Conservation (phyloP, 2,113 vertebrate genomes). For the Hassar affinis region DNA sequence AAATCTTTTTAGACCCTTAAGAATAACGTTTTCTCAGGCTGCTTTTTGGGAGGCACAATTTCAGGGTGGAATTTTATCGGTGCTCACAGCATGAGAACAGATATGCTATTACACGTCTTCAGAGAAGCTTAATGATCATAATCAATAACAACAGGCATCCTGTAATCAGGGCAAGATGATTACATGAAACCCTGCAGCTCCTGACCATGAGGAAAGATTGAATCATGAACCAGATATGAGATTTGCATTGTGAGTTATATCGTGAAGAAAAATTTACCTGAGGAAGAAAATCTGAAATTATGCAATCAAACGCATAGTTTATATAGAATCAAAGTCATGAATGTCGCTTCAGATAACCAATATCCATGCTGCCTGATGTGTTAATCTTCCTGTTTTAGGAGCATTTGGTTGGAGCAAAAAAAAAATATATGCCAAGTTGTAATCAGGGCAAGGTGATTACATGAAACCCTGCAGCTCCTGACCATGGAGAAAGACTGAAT, state of each 20-base stretch:
- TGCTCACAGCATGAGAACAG: slow-evolving; percentile 12
- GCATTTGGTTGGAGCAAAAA: background rate
- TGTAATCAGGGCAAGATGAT: slow-evolving; percentile 41
- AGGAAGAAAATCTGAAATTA: background rate
- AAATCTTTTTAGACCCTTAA: too few relatives aligned
- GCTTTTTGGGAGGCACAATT: too few relatives aligned
- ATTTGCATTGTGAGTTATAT: background rate
- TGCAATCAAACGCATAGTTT: background rate
- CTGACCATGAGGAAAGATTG: slow-evolving; percentile 15
- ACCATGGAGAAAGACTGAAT: slow-evolving; percentile 17
- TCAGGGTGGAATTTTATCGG: slow-evolving; percentile 17
- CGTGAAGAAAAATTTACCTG: background rate
- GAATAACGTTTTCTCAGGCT: too few relatives aligned
- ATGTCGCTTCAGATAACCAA: background rate
- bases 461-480: slow-evolving; percentile 29
- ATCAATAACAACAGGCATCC: slow-evolving; percentile 50
- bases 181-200: slow-evolving; percentile 34
- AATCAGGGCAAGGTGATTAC: slow-evolving; percentile 40
- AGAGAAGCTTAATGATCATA: slow-evolving; percentile 44
- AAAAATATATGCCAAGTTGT: background rate
- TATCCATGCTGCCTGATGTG: background rate
- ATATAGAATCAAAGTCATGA: background rate
- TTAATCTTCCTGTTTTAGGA: background rate
- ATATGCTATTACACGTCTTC: slow-evolving; percentile 39
- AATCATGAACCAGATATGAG: slow-evolving; percentile 23